Conservation (phyloP, 1,140 invertebrate species). For the Homalodisca vitripennis region DNA sequence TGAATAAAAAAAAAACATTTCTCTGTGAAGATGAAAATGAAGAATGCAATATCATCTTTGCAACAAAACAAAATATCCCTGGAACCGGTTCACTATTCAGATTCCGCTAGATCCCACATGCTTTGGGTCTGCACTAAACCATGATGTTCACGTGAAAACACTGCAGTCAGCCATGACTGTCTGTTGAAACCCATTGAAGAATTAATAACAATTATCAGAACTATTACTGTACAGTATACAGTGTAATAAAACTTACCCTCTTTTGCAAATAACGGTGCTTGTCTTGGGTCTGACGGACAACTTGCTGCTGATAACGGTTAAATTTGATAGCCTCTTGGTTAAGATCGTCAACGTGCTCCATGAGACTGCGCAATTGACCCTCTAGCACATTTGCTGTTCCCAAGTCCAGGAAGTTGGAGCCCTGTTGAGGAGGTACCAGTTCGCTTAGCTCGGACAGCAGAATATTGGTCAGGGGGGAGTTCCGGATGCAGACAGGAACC, state of each 20-base stretch:
- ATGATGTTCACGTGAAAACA: no score
- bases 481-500: slow-evolving; percentile 93
- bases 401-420: slow-evolving; percentile 87
- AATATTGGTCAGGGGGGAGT: slow-evolving; percentile 94
- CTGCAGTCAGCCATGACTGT: no score
- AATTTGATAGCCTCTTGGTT: slow-evolving; percentile 97
- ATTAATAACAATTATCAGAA: no score
- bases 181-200: no score
- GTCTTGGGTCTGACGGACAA: slow-evolving; percentile 82
- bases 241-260: slow-evolving; percentile 63
- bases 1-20: no score
- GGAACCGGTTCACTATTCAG: no score
- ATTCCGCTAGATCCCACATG: no score
- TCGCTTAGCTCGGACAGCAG: slow-evolving; percentile 95
- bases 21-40: no score
- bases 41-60: no score
- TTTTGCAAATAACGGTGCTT: slow-evolving; percentile 87
- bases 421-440: slow-evolving; percentile 81
- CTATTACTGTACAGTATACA: no score
- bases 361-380: slow-evolving; percentile 88
- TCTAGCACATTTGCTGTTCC: slow-evolving; percentile 89
- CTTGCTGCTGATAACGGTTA: slow-evolving; percentile 90
- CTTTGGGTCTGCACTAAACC: no score
- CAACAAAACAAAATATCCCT: no score
- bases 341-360: slow-evolving; percentile 95